Base-by-base conservation (phyloP, 2,888 invertebrate genomes). In the Mythimna lalbum region DNA sequence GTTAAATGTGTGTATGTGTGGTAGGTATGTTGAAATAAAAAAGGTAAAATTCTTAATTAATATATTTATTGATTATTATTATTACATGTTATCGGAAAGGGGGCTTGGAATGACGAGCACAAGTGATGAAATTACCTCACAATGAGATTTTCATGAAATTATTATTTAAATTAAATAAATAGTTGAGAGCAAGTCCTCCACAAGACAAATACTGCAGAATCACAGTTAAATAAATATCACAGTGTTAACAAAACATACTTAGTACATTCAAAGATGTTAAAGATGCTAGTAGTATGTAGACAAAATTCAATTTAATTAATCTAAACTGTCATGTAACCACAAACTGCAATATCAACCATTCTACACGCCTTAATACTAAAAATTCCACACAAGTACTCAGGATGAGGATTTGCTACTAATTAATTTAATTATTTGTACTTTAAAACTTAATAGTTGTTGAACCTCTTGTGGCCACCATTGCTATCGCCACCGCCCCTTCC, bases 141-240 rank as follows among this genome's bases (percentile, higher is more conserved):
- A 36, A 17, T 53, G 73, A 75, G 64, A 78, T 68, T 63, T 71
- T 76, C 73, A 68, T 63, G 77, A 78, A 70, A 80, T 74, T 74
- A 84, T 72, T 67, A 69, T 73, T 75, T 76, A 78, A 81, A 73
- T 67, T 64, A 80, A 85, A 82, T 81, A 84, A 82, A 80, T 80
- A 81, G 81, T 76, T 69, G 82, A 87, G 83, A 83, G 85, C 72
- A 83, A 82, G 82, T 82, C 79, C 80, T 78, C 81, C 80, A 73
- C 74, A 80, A 83, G 84, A 88, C 84, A 74, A 80, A 81, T 76
- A 77, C 85, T 69, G 86, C 89, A 90, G 89, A 91, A 92, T 89
- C 90, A 92, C 90, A 92, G 86, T 85, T 88, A 88, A 89, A 89
- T 92, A 93, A 92, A 92, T 95, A 95, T 95, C 95, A 95, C 95